Conservation (phyloP, 2,113 vertebrate genomes). For the Cyprinodon tularosa region DNA sequence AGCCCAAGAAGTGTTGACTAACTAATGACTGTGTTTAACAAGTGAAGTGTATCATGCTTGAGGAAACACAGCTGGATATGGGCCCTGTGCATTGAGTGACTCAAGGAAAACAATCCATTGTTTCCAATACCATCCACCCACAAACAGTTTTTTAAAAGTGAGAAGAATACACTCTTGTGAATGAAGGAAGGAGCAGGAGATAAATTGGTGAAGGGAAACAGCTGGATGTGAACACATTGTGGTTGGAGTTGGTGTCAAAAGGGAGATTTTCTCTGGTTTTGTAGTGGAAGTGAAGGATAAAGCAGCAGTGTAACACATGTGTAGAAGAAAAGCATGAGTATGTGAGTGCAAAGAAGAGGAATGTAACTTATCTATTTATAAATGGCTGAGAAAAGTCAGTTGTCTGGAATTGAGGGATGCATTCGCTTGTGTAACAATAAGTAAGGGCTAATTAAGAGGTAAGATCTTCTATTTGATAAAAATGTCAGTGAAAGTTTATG, state of each 20-base stretch:
- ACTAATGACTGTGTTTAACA: conserved; percentile 80
- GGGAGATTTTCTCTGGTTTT: conserved; percentile 58
- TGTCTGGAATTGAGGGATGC: conserved; percentile 32
- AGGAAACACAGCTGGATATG: conserved; percentile 82
- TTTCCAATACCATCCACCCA: conserved; percentile 80
- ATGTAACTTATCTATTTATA: conserved; percentile 35
- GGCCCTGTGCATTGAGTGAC: conserved; percentile 77
- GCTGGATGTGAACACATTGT: conserved; percentile 83
- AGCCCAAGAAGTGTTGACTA: conserved; percentile 79
- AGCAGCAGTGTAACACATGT: conserved; percentile 61
- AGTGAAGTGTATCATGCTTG: conserved; percentile 77
- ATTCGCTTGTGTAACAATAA: conserved; percentile 35
- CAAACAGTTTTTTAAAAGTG: conserved; percentile 74
- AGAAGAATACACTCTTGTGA: conserved; percentile 66
- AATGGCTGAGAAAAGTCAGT: conserved; percentile 25
- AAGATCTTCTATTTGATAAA: conserved; percentile 46
- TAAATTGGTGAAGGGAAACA: conserved; percentile 83
- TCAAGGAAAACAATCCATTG: conserved; percentile 78
- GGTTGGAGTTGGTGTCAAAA: conserved; percentile 58
- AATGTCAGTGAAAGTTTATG: conserved; percentile 47
- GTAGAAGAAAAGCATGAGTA: conserved; percentile 50
- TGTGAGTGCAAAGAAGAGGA: conserved; percentile 44
- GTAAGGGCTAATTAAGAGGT: conserved; percentile 44
- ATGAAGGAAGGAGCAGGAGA: conserved; percentile 62
- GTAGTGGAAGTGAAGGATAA: conserved; percentile 66